A percentile compares a stretch with the other conserved stretches of the same genome.
Evolutionary conservation across 2,797 vertebrate genomes (phyloP).

Genomic region (Argentina silus): DNA sequence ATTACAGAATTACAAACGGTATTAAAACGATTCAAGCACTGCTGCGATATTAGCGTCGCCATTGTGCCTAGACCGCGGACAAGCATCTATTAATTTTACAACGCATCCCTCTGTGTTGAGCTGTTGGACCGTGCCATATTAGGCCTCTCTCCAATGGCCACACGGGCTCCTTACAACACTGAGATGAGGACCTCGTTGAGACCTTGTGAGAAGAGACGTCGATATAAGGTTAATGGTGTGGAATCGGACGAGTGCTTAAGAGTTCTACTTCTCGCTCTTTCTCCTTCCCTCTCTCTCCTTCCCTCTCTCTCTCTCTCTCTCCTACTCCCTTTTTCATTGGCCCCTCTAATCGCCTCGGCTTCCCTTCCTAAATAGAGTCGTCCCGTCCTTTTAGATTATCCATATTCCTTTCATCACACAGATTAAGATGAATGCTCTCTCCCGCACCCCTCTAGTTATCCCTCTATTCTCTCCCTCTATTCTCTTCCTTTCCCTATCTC

Average conservation of each 20-base stretch:
- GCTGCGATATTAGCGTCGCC: constrained; percentile 2
- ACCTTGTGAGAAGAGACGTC: constrained; percentile 26
- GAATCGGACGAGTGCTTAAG: constrained; percentile 39
- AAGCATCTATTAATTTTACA: constrained; percentile 28
- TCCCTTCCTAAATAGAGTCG: constrained; percentile 25
- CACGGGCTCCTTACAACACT: not conserved
- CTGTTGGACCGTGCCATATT: not conserved
- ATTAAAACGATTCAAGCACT: constrained; percentile 27
- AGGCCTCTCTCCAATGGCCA: not conserved
- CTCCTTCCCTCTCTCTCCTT: not conserved
- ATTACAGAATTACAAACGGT: constrained; percentile 33
- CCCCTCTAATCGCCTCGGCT: constrained; percentile 42
- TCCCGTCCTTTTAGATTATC: constrained; percentile 50
- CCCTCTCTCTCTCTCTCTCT: constrained; percentile 14
- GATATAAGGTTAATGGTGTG: constrained; percentile 37
- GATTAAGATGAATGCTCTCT: constrained; percentile 49
- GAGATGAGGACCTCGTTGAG: constrained; percentile 6
- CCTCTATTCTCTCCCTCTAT: constrained; percentile 11
- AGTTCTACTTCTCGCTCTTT: constrained; percentile 17
- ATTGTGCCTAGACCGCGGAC: constrained; percentile 7
- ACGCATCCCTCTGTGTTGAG: constrained; percentile 14
- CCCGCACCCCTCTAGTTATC: constrained; percentile 41
- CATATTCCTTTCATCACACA: constrained; percentile 48
- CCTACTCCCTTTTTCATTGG: constrained; percentile 9
- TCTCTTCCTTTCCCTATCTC: constrained; percentile 30